A percentile compares a stretch with the other conserved stretches of the same genome.
phyloP scores from a whole-genome alignment of 2,113 vertebrate genomes.

The Pseudopipra pipra region DNA sequence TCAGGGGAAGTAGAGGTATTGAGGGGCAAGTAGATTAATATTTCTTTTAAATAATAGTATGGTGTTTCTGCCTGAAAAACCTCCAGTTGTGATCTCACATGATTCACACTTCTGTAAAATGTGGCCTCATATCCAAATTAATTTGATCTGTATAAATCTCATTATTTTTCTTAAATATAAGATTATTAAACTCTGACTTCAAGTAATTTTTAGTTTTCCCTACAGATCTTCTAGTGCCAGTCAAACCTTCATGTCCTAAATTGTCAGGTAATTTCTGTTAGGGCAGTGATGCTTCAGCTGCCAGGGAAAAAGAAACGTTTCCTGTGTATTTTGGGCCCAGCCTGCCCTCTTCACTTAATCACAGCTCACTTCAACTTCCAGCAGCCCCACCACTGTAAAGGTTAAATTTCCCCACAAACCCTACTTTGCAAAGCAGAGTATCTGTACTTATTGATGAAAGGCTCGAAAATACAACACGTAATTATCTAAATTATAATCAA shows the following conservation, averaged over 20 bases:
- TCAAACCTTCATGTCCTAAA: not conserved
- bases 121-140: not conserved
- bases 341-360: not conserved
- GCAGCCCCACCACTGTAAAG: not conserved
- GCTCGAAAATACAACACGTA: not conserved
- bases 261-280: not conserved
- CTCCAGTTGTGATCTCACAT: not conserved
- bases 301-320: not conserved
- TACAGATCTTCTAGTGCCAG: not conserved
- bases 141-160: not conserved
- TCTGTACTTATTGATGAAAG: not conserved
- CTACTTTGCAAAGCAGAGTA: not conserved
- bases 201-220: not conserved
- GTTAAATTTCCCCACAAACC: not conserved
- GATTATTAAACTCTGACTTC: not conserved
- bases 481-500: constrained; percentile 10
- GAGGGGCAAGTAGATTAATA: not conserved
- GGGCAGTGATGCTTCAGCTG: not conserved
- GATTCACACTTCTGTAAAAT: not conserved
- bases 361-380: not conserved
- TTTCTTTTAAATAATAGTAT: not conserved
- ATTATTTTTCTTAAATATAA: not conserved
- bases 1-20: not conserved
- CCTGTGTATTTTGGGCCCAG: not conserved
- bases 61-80: not conserved